These are phyloP conservation scores for Drosophila oshimai DNA, from an alignment of 1,140 invertebrate species.

Conservation along the genomic window DNA sequence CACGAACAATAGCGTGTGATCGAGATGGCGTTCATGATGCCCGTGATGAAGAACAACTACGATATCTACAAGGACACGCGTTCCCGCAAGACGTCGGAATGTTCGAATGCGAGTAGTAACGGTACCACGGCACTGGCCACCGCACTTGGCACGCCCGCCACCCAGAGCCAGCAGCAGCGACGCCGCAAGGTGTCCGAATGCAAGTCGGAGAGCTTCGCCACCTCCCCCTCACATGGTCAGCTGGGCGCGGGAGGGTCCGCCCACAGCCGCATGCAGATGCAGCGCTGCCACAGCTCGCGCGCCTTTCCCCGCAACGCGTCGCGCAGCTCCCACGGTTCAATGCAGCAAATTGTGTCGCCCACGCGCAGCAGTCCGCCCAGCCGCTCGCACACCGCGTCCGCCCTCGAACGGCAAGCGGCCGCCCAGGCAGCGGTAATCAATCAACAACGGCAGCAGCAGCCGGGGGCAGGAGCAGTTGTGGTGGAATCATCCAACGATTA, in stretches of 20 bases:
- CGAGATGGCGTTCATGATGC: constrained; percentile 96
- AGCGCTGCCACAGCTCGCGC: constrained; percentile 67
- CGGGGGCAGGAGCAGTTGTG: constrained; percentile 58
- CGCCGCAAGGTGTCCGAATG: constrained; percentile 91
- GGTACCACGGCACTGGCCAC: constrained; percentile 71
- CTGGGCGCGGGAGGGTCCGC: constrained; percentile 85
- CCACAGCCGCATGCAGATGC: constrained; percentile 84
- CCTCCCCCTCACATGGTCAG: constrained; percentile 87
- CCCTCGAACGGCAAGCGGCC: constrained; percentile 83
- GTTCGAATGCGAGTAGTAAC: constrained; percentile 83
- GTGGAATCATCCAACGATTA: constrained; percentile 84
- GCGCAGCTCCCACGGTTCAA: constrained; percentile 84
- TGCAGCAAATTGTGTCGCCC: constrained; percentile 86
- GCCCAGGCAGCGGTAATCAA: constrained; percentile 83
- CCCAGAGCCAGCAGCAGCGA: constrained; percentile 78
- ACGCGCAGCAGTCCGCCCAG: constrained; percentile 83
- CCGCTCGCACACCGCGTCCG: constrained; percentile 60
- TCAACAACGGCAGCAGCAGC: constrained; percentile 85
- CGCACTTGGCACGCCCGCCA: constrained; percentile 64
- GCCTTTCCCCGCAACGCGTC: constrained; percentile 85
- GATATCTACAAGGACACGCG: constrained; percentile 94
- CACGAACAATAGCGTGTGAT: background rate
- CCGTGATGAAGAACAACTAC: constrained; percentile 95
- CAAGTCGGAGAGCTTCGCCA: constrained; percentile 89
- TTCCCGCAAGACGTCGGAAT: constrained; percentile 88